Percentiles rank a stretch among this genome's conserved stretches.
Evolutionary conservation across 2,888 invertebrate species (phyloP).

Genomic region (Tachina fera): DNA sequence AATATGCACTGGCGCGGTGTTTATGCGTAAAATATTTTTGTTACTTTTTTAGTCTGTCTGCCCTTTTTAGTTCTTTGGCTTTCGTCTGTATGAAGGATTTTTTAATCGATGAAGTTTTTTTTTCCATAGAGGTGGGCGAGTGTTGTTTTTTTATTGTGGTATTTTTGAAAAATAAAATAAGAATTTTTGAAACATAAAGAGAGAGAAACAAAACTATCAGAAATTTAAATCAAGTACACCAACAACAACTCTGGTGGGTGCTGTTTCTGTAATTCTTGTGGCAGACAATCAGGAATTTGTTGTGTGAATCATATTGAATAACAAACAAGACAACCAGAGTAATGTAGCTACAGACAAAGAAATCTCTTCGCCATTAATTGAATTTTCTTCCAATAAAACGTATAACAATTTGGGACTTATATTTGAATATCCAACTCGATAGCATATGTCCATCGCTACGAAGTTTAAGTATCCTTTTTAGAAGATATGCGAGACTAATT

Average conservation of each 20-base stretch:
- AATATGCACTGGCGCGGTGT: conserved; percentile 37
- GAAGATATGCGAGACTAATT: no score
- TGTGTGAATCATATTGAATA: conserved; percentile 35
- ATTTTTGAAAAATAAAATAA: neutral
- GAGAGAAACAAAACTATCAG: conserved; percentile 41
- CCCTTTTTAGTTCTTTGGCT: neutral
- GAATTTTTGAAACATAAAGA: neutral
- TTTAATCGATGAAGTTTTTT: conserved; percentile 73
- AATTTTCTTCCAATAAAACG: neutral
- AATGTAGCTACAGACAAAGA: neutral
- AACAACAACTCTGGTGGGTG: neutral
- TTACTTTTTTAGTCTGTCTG: neutral
- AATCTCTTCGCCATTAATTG: neutral
- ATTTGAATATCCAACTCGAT: no score
- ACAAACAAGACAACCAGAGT: neutral
- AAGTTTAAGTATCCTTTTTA: no score
- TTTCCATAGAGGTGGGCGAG: conserved; percentile 58
- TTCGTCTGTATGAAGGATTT: conserved; percentile 63
- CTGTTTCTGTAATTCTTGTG: conserved; percentile 1
- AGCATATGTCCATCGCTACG: no score
- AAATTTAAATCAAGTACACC: conserved; percentile 52
- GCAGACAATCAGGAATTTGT: conserved; percentile 56
- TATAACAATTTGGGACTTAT: neutral
- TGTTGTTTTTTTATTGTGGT: neutral
- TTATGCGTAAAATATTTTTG: conserved; percentile 41